Evolutionary conservation across 2,888 invertebrate species (phyloP), one percentile per base, ranked within the genome.

Genomic region (Acrobasis repandana): DNA sequence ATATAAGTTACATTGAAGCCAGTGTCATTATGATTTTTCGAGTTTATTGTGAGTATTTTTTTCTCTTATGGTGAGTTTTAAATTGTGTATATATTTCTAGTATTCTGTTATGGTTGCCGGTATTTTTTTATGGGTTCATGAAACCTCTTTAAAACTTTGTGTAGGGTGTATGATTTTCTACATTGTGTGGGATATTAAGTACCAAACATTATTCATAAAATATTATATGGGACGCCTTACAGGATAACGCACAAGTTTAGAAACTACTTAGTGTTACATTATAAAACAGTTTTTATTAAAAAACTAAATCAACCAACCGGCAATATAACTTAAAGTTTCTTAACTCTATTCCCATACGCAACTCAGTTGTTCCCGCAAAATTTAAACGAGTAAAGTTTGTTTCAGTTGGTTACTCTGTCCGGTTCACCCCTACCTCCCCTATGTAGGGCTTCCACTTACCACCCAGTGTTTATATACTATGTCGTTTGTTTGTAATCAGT

Each of bases 321-420:
- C 79, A 80, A 76, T 76, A 72, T 75, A 88, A 80, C 85, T 86
- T 68, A 71, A 73, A 76, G 75, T 81, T 80, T 80, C 80, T 77
- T 77, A 86, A 86, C 80, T 87, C 83, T 67, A 74, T 76, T 80
- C 81, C 75, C 80, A 81, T 84, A 87, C 86, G 86, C 83, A 85
- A 77, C 75, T 70, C 76, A 84, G 80, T 80, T 75, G 61, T 80
- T 74, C 66, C 86, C 86, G 85, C 89, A 88, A 88, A 90, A 87
- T 90, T 91, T 90, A 90, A 92, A 92, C 89, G 92, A 91, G 91
- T 85, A 90, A 92, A 91, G 88, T 91, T 91, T 85, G 86, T 85
- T 85, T 85, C 81, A 82, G 87, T 86, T 83, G 86, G 82, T 86
- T 82, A 79, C 84, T 82, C 84, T 86, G 89, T 88, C 90, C 87